These are phyloP conservation scores for Lepidurus couesii DNA, from an alignment of 1,140 invertebrate genomes.

Conservation along the genomic window DNA sequence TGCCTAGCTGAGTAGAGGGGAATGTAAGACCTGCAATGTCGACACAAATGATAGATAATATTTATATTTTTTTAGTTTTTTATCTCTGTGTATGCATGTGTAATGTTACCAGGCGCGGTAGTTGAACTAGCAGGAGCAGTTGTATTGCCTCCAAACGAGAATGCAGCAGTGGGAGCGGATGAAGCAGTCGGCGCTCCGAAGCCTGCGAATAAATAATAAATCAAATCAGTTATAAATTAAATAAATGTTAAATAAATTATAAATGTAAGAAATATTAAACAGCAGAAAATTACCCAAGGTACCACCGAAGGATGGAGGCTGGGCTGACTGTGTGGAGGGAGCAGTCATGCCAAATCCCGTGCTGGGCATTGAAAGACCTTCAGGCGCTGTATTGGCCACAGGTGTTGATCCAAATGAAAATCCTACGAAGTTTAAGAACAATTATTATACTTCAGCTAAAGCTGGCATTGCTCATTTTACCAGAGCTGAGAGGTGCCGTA, in stretches of 20 bases:
- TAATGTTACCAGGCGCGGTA: background rate
- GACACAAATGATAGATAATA: background rate
- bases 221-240: background rate
- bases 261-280: no score
- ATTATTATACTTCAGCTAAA: background rate
- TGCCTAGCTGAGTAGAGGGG: background rate
- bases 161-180: slow-evolving; percentile 3
- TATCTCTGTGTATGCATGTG: background rate
- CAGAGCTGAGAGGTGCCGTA: slow-evolving; percentile 21
- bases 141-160: slow-evolving; percentile 9
- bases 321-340: background rate
- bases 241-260: background rate
- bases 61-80: background rate
- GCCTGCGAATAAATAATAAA: background rate
- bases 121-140: background rate
- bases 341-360: background rate
- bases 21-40: background rate
- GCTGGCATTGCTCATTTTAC: background rate
- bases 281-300: background rate
- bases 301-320: background rate
- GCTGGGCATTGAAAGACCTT: background rate
- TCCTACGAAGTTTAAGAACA: background rate
- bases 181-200: slow-evolving; percentile 28
- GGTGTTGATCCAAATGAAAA: slow-evolving; percentile 20
- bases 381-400: background rate